phyloP scores from a whole-genome alignment of 2,113 vertebrate genomes.

The Ceyx cyanopectus region DNA sequence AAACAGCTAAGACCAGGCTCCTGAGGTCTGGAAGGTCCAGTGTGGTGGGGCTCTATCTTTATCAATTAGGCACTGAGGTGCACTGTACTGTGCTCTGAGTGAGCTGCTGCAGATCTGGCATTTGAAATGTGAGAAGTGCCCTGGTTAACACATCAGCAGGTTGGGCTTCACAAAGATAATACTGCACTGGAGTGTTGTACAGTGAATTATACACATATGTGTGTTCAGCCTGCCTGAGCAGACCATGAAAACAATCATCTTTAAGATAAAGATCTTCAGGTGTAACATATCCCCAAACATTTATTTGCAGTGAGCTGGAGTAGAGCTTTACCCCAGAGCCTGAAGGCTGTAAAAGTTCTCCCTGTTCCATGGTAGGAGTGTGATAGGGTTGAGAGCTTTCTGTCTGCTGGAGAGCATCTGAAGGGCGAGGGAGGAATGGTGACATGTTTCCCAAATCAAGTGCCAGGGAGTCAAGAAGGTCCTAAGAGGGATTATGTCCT shows the following conservation, averaged over 20 bases:
- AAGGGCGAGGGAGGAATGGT: not conserved
- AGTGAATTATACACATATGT: not conserved
- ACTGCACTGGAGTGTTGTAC: not conserved
- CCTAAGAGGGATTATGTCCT: not conserved
- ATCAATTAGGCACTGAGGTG: not conserved
- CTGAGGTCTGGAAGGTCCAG: not conserved
- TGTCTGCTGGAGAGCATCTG: not conserved
- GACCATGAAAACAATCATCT: not conserved
- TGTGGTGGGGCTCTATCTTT: not conserved
- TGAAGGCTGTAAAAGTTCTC: not conserved
- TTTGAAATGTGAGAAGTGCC: conserved; percentile 29
- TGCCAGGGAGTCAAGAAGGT: not conserved
- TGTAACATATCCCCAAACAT: not conserved
- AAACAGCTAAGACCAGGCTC: not conserved
- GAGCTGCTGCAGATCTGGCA: not conserved
- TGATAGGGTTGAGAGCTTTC: not conserved
- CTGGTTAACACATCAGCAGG: conserved; percentile 39
- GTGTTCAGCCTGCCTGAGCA: not conserved
- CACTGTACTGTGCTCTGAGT: not conserved
- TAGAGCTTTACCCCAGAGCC: not conserved
- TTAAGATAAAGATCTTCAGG: not conserved
- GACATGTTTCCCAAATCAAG: not conserved
- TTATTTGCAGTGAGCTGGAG: not conserved
- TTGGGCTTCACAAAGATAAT: conserved; percentile 1
- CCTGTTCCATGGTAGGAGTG: not conserved